Percentiles rank a stretch among this genome's conserved stretches.
These are phyloP conservation scores for Lophura nycthemera DNA, from an alignment of 2,113 vertebrate genomes.

Conservation along the genomic window DNA sequence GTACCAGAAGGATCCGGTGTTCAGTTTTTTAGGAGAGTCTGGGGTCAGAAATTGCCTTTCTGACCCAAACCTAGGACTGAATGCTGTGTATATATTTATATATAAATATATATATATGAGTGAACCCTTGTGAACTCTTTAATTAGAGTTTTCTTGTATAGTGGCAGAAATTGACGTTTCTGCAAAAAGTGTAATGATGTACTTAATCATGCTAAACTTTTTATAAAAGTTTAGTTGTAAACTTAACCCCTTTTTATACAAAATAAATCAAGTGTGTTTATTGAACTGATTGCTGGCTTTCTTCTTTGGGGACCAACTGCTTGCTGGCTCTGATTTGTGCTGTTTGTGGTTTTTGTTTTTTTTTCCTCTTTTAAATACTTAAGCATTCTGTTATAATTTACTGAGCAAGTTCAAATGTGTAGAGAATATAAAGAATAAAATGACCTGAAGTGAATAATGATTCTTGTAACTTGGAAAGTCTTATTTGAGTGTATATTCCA, in stretches of 20 bases:
- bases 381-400: slow-evolving; percentile 37
- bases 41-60: slow-evolving; percentile 87
- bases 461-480: slow-evolving; percentile 41
- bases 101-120: slow-evolving; percentile 85
- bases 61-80: slow-evolving; percentile 91
- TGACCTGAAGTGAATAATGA: slow-evolving; percentile 59
- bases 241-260: slow-evolving; percentile 97
- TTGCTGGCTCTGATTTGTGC: slow-evolving; percentile 63
- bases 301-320: slow-evolving; percentile 76
- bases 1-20: slow-evolving; percentile 87
- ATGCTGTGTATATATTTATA: slow-evolving; percentile 90
- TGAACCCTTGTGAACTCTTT: slow-evolving; percentile 93
- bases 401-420: slow-evolving; percentile 65
- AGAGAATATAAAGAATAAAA: slow-evolving; percentile 79
- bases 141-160: slow-evolving; percentile 95
- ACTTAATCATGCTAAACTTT: slow-evolving; percentile 99
- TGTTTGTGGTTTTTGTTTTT: background rate
- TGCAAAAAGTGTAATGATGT: slow-evolving; percentile 97
- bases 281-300: slow-evolving; percentile 82
- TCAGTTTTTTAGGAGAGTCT: slow-evolving; percentile 91
- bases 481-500: slow-evolving; percentile 27
- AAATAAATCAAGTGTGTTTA: slow-evolving; percentile 98
- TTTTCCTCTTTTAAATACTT: slow-evolving; percentile 11
- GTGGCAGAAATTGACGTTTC: slow-evolving; percentile 94
- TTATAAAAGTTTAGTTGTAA: slow-evolving; percentile 99